Conservation (phyloP, 2,113 vertebrate genomes). For the Gadus macrocephalus region DNA sequence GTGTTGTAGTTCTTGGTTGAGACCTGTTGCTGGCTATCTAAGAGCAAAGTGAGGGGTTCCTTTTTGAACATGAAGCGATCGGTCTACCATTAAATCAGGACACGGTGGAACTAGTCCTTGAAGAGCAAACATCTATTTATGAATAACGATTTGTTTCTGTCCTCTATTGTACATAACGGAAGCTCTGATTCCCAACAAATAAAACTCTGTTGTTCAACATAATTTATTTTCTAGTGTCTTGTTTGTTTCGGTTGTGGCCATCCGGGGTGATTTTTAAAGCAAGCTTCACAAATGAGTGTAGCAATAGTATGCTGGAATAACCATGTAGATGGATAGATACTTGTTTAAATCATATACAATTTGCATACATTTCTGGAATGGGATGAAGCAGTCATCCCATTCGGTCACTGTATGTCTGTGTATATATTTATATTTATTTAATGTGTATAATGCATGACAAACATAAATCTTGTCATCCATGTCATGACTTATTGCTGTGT, state of each 20-base stretch:
- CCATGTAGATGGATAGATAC: too few species aligned
- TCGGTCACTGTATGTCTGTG: too few species aligned
- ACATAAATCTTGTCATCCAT: too few species aligned
- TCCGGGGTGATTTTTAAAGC: too few species aligned
- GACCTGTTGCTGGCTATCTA: constrained; percentile 14
- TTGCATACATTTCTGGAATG: too few species aligned
- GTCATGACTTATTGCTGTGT: too few species aligned
- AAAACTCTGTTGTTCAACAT: constrained; percentile 43
- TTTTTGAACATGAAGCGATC: constrained; percentile 13
- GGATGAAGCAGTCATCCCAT: too few species aligned
- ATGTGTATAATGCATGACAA: too few species aligned
- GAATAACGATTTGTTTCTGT: constrained; percentile 68
- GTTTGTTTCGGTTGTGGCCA: not conserved
- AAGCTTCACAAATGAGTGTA: too few species aligned
- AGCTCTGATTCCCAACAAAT: constrained; percentile 60
- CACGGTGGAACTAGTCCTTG: constrained; percentile 11
- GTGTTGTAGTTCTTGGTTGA: constrained; percentile 18
- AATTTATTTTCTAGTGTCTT: not conserved
- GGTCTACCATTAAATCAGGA: constrained; percentile 16
- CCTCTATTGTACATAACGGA: constrained; percentile 74
- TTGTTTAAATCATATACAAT: too few species aligned
- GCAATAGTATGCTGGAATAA: too few species aligned
- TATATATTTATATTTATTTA: too few species aligned
- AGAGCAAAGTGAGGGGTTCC: not conserved
- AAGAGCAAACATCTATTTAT: constrained; percentile 70